phyloP scores from a whole-genome alignment of 2,888 invertebrate species.

The Masnerella sp. region DNA sequence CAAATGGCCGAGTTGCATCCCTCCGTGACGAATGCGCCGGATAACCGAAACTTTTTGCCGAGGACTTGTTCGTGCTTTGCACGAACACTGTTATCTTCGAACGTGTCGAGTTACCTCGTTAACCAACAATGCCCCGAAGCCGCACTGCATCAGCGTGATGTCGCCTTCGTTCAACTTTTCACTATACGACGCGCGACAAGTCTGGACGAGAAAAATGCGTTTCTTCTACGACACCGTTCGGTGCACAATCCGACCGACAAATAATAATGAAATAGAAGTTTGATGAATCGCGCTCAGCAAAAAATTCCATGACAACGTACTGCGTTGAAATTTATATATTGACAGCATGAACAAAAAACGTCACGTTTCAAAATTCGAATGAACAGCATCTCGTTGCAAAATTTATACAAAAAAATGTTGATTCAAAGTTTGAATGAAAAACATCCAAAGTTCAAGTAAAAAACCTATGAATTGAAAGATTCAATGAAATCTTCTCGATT shows the following conservation, averaged over 20 bases:
- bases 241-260: constrained; percentile 32
- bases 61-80: constrained; percentile 71
- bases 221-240: constrained; percentile 15
- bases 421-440: too few species aligned
- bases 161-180: constrained; percentile 69
- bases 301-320: constrained; percentile 34
- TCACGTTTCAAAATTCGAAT: too few species aligned
- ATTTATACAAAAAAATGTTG: too few species aligned
- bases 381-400: too few species aligned
- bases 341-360: too few species aligned
- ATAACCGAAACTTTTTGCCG: constrained; percentile 68
- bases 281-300: too few species aligned
- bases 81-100: constrained; percentile 75
- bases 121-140: constrained; percentile 71
- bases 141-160: constrained; percentile 60
- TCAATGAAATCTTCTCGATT: too few species aligned
- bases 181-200: constrained; percentile 68
- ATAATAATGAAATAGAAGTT: constrained; percentile 56
- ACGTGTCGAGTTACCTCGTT: constrained; percentile 77
- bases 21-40: constrained; percentile 50
- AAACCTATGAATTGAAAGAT: too few species aligned
- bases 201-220: constrained; percentile 37
- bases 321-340: too few species aligned
- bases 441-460: too few species aligned
- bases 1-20: constrained; percentile 41